Percentiles rank a stretch among this genome's conserved stretches.
Evolutionary conservation across 2,797 vertebrate species (phyloP).

Genomic region (Hafferia zeledoni): DNA sequence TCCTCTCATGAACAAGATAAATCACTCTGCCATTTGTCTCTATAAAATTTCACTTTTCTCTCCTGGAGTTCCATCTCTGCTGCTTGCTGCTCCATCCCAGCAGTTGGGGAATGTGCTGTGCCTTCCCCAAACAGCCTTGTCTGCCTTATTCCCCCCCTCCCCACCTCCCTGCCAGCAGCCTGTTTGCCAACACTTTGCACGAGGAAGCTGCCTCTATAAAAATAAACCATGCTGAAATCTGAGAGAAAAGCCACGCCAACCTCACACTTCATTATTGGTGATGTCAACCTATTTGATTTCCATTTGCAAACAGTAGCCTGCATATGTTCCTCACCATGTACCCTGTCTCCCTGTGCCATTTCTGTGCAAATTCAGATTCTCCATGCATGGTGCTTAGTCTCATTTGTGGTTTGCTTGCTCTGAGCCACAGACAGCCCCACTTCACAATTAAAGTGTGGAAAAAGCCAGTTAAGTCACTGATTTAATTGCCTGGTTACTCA

Average conservation of each 20-base stretch:
- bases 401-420: background rate
- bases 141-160: background rate
- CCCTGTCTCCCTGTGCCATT: fast-evolving
- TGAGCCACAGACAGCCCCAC: background rate
- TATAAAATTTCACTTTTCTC: background rate
- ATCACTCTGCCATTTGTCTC: background rate
- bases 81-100: fast-evolving
- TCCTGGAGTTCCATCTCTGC: background rate
- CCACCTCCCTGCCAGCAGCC: background rate
- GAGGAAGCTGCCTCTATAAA: conserved; percentile 62
- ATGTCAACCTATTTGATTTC: conserved; percentile 51
- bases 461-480: background rate
- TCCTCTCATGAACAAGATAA: background rate
- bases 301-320: conserved; percentile 39
- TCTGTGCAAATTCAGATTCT: background rate
- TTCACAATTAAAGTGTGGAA: conserved; percentile 13
- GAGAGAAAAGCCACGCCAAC: conserved; percentile 42
- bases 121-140: background rate
- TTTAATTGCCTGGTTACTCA: conserved; percentile 7
- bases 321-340: background rate
- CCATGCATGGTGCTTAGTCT: background rate
- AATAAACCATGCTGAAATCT: conserved; percentile 57
- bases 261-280: conserved; percentile 55
- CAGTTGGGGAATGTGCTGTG: background rate
- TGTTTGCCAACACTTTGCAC: conserved; percentile 60